Conservation (phyloP, 2,797 vertebrate species). For the Hephaestus fuliginosus region DNA sequence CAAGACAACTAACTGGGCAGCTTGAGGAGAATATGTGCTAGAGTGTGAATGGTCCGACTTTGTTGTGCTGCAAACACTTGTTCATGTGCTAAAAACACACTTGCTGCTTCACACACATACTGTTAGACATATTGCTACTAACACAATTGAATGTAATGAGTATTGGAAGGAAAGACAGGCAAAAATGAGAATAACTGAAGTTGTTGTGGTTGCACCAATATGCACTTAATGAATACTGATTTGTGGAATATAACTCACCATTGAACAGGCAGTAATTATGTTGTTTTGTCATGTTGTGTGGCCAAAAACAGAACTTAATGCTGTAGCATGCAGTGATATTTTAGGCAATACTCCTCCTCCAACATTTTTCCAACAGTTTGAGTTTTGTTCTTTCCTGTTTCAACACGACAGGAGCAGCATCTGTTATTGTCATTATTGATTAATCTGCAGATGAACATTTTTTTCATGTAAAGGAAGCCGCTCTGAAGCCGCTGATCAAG, state of each 20-base stretch:
- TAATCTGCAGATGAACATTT: not conserved
- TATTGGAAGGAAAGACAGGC: not conserved
- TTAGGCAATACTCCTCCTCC: not conserved
- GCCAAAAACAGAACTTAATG: not conserved
- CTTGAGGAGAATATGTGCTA: conserved; percentile 1
- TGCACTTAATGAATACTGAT: not conserved
- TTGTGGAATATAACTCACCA: not conserved
- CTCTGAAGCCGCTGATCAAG: too few species aligned
- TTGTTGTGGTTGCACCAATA: not conserved
- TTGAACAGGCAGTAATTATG: too few species aligned
- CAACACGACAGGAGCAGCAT: not conserved
- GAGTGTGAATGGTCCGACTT: conserved; percentile 11
- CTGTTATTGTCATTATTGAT: not conserved
- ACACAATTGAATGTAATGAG: not conserved
- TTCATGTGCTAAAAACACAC: not conserved
- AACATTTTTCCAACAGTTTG: not conserved
- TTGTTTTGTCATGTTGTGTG: not conserved
- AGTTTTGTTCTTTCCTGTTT: not conserved
- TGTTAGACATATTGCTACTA: not conserved
- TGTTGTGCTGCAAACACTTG: not conserved
- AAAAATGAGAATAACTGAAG: not conserved
- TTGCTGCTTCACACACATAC: too few species aligned
- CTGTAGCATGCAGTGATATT: not conserved
- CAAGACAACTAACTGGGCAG: not conserved
- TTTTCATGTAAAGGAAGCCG: too few species aligned